Evolutionary conservation across 2,888 invertebrate species (phyloP).

Genomic region (Synanthedon tipuliformis): DNA sequence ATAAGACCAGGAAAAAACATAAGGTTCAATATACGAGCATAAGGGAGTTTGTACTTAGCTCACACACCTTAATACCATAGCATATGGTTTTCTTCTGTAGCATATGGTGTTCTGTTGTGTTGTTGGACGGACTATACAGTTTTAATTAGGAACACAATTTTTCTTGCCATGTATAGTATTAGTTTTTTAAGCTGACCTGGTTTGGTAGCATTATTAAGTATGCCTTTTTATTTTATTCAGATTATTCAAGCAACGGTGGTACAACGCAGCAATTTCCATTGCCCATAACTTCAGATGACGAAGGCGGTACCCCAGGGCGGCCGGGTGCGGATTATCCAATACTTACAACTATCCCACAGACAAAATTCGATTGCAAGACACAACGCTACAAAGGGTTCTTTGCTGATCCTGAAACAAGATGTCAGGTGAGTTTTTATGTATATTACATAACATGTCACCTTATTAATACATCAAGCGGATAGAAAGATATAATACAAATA

Average conservation of each 20-base stretch:
- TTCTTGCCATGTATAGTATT: not conserved
- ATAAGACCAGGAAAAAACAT: too few species aligned
- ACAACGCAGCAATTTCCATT: constrained; percentile 52
- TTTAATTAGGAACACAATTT: not conserved
- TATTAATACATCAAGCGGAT: not conserved
- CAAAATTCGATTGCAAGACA: constrained; percentile 83
- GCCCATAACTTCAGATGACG: constrained; percentile 58
- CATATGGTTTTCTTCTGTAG: too few species aligned
- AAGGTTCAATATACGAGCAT: too few species aligned
- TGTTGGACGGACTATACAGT: not conserved
- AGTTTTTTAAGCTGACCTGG: not conserved
- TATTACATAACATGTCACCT: not conserved
- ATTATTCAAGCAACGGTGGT: constrained; percentile 26
- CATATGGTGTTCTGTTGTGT: too few species aligned
- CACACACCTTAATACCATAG: too few species aligned
- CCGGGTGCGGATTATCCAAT: constrained; percentile 87
- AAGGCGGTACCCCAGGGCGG: constrained; percentile 72
- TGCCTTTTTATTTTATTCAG: constrained; percentile 15
- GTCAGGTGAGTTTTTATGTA: constrained; percentile 72
- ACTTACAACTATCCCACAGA: constrained; percentile 79
- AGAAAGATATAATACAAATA: not conserved
- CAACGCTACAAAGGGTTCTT: constrained; percentile 92
- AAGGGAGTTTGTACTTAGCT: too few species aligned
- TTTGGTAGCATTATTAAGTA: too few species aligned
- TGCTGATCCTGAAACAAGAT: constrained; percentile 87